A percentile compares a stretch with the other conserved stretches of the same genome.
phyloP scores from a whole-genome alignment of 2,797 vertebrate genomes.

The Pangasius sanitwongsei region DNA sequence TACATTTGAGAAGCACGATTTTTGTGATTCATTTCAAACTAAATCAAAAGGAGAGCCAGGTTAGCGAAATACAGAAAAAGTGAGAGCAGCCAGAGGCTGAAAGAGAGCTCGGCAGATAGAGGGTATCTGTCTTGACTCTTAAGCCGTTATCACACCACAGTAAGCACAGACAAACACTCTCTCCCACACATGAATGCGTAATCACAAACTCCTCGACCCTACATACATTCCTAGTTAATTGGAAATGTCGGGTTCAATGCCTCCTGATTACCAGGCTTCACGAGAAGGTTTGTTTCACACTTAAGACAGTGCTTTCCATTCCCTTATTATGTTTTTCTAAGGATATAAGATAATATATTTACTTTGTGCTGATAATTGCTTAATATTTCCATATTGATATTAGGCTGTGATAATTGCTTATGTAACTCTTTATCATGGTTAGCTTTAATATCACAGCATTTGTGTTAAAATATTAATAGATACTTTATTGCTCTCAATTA shows the following conservation, averaged over 20 bases:
- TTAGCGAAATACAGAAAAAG: conserved; percentile 13
- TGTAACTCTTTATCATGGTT: conserved; percentile 2
- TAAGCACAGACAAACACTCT: conserved; percentile 57
- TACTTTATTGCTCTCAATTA: neutral
- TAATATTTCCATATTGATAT: neutral
- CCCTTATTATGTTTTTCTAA: neutral
- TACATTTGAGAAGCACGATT: conserved; percentile 20
- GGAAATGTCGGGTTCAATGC: conserved; percentile 64
- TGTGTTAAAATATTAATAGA: neutral
- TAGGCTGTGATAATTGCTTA: neutral
- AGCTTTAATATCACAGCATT: neutral
- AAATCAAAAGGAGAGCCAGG: conserved; percentile 39
- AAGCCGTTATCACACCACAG: conserved; percentile 60
- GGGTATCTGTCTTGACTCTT: conserved; percentile 53
- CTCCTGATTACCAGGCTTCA: conserved; percentile 61
- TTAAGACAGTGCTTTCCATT: conserved; percentile 44
- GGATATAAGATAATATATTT: neutral
- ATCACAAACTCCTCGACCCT: conserved; percentile 55
- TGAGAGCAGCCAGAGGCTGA: conserved; percentile 23
- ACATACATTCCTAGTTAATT: conserved; percentile 61
- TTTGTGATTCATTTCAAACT: conserved; percentile 33
- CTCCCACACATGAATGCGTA: conserved; percentile 50
- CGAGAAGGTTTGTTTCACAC: conserved; percentile 57
- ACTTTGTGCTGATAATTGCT: neutral
- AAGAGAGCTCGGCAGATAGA: conserved; percentile 32